These are phyloP conservation scores for Pyrgus malvae DNA, from an alignment of 2,888 invertebrate species.

Conservation along the genomic window DNA sequence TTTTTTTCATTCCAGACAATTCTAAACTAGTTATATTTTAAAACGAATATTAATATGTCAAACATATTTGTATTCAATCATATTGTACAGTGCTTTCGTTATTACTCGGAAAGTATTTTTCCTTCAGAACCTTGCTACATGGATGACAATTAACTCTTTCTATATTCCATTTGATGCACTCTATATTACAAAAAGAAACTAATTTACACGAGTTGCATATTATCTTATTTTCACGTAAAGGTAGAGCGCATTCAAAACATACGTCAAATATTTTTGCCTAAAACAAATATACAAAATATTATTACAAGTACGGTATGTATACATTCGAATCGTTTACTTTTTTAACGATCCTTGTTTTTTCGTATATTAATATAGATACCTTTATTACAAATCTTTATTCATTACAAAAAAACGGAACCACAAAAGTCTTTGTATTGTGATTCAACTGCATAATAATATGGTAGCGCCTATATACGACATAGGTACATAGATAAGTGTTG, in stretches of 20 bases:
- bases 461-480: no score
- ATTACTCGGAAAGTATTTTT: conserved; percentile 43
- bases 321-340: no score
- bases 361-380: no score
- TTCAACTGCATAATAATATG: no score
- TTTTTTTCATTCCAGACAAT: no score
- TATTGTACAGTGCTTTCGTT: neutral
- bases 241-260: conserved; percentile 67
- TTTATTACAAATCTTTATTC: no score
- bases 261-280: conserved; percentile 60
- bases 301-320: no score
- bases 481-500: no score
- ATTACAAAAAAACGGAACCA: no score
- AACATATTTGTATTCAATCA: no score
- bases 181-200: conserved; percentile 56
- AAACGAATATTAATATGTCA: neutral
- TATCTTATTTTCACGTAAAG: conserved; percentile 47
- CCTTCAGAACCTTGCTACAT: conserved; percentile 53
- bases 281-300: conserved; percentile 28
- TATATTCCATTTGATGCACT: conserved; percentile 55
- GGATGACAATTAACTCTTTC: conserved; percentile 55
- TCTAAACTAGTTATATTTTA: neutral
- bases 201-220: conserved; percentile 53
- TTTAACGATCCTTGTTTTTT: no score
- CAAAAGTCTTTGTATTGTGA: no score